These are phyloP conservation scores for Prosapia bicincta DNA, from an alignment of 2,888 invertebrate genomes.

Conservation along the genomic window DNA sequence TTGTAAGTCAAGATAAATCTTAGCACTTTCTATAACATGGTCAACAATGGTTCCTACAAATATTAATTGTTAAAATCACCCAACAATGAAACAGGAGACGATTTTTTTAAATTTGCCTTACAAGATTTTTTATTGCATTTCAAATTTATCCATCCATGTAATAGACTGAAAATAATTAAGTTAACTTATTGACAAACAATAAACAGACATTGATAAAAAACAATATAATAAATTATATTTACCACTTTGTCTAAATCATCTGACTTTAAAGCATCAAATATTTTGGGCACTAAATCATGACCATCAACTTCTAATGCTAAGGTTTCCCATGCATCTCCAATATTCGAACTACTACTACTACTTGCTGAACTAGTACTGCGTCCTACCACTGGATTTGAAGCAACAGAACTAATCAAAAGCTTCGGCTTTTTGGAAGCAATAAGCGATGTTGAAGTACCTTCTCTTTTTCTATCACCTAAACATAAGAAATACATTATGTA, in stretches of 20 bases:
- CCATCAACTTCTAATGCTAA: constrained; percentile 77
- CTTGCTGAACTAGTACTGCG: constrained; percentile 46
- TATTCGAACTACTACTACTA: constrained; percentile 23
- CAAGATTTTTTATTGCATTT: too few relatives aligned
- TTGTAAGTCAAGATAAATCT: too few relatives aligned
- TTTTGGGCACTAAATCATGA: constrained; percentile 68
- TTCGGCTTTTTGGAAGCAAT: constrained; percentile 36
- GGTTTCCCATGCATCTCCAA: constrained; percentile 63
- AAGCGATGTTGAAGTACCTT: constrained; percentile 27
- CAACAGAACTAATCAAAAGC: constrained; percentile 38
- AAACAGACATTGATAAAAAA: too few relatives aligned
- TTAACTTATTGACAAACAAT: too few relatives aligned
- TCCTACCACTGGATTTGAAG: constrained; percentile 41
- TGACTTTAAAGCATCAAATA: constrained; percentile 70
- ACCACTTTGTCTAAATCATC: constrained; percentile 78
- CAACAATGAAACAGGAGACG: too few relatives aligned
- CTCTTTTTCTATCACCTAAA: constrained; percentile 32
- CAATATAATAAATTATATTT: constrained; percentile 36
- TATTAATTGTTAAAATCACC: too few relatives aligned
- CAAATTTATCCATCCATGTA: too few relatives aligned
- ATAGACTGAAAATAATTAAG: too few relatives aligned
- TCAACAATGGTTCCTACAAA: too few relatives aligned
- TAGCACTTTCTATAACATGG: too few relatives aligned
- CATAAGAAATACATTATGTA: constrained; percentile 11
- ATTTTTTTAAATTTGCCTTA: too few relatives aligned